Evolutionary conservation across 2,113 vertebrate species (phyloP).

Genomic region (Esox niger): DNA sequence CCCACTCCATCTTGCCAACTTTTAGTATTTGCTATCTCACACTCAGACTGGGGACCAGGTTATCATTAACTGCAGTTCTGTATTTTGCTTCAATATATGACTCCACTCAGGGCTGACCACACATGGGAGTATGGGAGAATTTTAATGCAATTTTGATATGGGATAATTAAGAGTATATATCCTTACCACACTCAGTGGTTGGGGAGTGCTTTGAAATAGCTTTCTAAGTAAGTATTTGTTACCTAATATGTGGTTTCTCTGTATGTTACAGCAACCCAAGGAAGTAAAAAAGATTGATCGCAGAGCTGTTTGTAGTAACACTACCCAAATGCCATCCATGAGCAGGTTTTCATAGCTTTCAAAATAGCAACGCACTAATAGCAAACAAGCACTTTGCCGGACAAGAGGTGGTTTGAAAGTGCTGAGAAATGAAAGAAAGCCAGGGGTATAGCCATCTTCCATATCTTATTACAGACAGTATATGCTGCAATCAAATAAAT

Average conservation of each 20-base stretch:
- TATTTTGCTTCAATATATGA: background rate
- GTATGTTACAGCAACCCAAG: slow-evolving; percentile 67
- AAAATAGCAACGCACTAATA: slow-evolving; percentile 72
- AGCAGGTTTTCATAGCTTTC: slow-evolving; percentile 72
- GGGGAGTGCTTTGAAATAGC: slow-evolving; percentile 70
- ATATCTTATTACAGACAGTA: slow-evolving; percentile 55
- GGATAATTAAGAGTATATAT: slow-evolving; percentile 71
- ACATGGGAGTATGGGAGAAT: slow-evolving; percentile 47
- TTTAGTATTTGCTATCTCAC: no score
- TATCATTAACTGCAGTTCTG: no score
- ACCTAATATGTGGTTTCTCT: slow-evolving; percentile 75
- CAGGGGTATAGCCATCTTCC: slow-evolving; percentile 62
- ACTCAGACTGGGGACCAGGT: no score
- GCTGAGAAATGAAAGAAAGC: slow-evolving; percentile 69
- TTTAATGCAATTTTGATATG: slow-evolving; percentile 62
- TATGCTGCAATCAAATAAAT: slow-evolving; percentile 53
- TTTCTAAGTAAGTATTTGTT: slow-evolving; percentile 73
- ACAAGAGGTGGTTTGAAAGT: slow-evolving; percentile 69
- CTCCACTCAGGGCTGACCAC: slow-evolving; percentile 27
- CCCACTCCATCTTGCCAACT: no score
- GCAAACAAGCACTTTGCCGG: slow-evolving; percentile 64
- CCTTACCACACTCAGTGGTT: slow-evolving; percentile 56
- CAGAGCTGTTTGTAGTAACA: slow-evolving; percentile 66
- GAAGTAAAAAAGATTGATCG: slow-evolving; percentile 74
- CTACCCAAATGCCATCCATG: slow-evolving; percentile 59